phyloP scores from a whole-genome alignment of 2,113 vertebrate genomes.

The Carettochelys insculpta region DNA sequence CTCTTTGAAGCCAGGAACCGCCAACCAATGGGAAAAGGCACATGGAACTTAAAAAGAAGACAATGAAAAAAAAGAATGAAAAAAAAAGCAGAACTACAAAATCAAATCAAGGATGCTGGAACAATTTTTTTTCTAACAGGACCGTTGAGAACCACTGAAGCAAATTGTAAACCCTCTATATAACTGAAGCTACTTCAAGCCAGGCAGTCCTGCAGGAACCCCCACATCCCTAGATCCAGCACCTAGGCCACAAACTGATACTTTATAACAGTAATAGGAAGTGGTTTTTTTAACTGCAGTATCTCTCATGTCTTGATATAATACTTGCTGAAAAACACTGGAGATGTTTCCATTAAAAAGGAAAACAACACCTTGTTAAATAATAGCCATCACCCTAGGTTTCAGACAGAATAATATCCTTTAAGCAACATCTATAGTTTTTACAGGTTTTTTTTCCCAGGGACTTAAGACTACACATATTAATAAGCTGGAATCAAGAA shows the following conservation, averaged over 20 bases:
- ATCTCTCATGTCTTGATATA: background rate
- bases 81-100: too few relatives aligned
- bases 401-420: constrained; percentile 7
- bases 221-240: too few relatives aligned
- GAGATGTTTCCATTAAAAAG: constrained; percentile 20
- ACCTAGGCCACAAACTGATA: background rate
- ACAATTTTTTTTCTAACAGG: too few relatives aligned
- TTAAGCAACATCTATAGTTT: constrained; percentile 2
- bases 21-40: background rate
- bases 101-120: too few relatives aligned
- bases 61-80: too few relatives aligned
- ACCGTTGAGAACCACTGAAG: too few relatives aligned
- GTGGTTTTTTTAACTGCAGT: background rate
- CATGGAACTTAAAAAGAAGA: background rate
- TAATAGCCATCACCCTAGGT: constrained; percentile 13
- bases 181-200: too few relatives aligned
- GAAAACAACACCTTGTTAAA: background rate
- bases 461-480: background rate
- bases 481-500: background rate
- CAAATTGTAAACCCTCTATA: too few relatives aligned
- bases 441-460: constrained; percentile 46
- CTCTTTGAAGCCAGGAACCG: background rate
- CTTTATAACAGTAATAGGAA: background rate
- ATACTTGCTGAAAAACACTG: background rate
- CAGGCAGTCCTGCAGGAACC: too few relatives aligned